Conservation (phyloP, 2,888 invertebrate genomes). For the Xestia c-nigrum region DNA sequence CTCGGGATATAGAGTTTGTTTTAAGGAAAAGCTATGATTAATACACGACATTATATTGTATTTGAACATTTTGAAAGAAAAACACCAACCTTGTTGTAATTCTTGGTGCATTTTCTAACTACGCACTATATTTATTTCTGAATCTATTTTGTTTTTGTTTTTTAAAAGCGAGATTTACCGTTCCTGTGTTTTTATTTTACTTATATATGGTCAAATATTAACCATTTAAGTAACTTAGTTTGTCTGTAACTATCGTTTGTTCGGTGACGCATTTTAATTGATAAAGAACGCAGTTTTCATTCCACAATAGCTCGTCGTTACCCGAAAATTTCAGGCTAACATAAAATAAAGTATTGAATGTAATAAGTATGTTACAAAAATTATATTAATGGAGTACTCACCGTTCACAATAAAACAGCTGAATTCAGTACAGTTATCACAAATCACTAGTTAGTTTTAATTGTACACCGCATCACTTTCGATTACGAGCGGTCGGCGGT, state of each 20-base stretch:
- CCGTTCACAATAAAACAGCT: slow-evolving; percentile 71
- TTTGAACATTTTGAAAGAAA: background rate
- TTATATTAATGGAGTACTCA: slow-evolving; percentile 65
- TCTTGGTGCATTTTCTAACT: background rate
- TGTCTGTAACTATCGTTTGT: slow-evolving; percentile 51
- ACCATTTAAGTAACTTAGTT: background rate
- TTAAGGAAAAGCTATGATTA: slow-evolving; percentile 2
- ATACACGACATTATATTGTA: background rate
- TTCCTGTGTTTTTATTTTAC: slow-evolving; percentile 63
- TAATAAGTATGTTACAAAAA: background rate
- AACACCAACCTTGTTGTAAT: background rate
- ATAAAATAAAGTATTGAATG: background rate
- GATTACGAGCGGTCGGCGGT: slow-evolving; percentile 64
- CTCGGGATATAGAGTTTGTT: slow-evolving; percentile 11
- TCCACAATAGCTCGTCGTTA: slow-evolving; percentile 1
- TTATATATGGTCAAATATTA: slow-evolving; percentile 59
- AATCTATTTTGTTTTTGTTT: slow-evolving; percentile 50
- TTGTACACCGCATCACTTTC: slow-evolving; percentile 84
- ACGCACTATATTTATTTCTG: slow-evolving; percentile 8
- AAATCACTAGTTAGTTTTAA: slow-evolving; percentile 76
- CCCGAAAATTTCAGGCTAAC: background rate
- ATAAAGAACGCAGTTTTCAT: slow-evolving; percentile 21
- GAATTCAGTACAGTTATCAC: slow-evolving; percentile 66
- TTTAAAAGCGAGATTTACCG: slow-evolving; percentile 61
- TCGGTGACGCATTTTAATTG: slow-evolving; percentile 15